phyloP scores from a whole-genome alignment of 2,113 vertebrate species.

The Lethenteron reissneri region DNA sequence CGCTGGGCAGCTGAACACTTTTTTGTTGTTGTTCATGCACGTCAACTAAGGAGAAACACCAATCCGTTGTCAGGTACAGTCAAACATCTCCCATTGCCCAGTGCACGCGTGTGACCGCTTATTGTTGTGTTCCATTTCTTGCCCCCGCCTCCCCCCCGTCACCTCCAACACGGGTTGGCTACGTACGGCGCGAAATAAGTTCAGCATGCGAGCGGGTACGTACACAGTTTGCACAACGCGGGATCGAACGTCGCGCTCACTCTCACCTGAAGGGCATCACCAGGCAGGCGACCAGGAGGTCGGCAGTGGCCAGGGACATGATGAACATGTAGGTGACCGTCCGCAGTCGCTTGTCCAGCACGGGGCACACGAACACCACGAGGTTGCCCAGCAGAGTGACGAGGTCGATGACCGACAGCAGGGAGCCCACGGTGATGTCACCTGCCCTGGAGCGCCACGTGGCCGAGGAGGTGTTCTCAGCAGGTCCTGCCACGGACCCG shows the following conservation, averaged over 20 bases:
- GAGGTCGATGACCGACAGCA: slow-evolving; percentile 24
- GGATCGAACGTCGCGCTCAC: neutral
- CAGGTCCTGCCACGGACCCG: no score
- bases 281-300: slow-evolving; percentile 25
- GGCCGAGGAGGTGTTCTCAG: no score
- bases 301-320: slow-evolving; percentile 27
- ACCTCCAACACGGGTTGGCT: neutral
- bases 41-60: no score
- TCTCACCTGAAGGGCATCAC: slow-evolving; percentile 33
- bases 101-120: no score
- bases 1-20: no score
- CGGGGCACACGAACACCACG: slow-evolving; percentile 21
- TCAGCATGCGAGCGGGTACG: neutral
- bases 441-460: no score
- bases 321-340: slow-evolving; percentile 30
- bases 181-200: neutral
- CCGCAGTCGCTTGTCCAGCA: slow-evolving; percentile 24
- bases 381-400: slow-evolving; percentile 23
- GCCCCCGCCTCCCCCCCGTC: no score
- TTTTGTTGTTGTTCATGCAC: no score
- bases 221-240: neutral
- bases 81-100: no score
- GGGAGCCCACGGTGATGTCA: slow-evolving; percentile 10
- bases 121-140: no score
- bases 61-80: no score